Conservation (phyloP, 1,140 invertebrate species). For the Zeugodacus cucurbitae region DNA sequence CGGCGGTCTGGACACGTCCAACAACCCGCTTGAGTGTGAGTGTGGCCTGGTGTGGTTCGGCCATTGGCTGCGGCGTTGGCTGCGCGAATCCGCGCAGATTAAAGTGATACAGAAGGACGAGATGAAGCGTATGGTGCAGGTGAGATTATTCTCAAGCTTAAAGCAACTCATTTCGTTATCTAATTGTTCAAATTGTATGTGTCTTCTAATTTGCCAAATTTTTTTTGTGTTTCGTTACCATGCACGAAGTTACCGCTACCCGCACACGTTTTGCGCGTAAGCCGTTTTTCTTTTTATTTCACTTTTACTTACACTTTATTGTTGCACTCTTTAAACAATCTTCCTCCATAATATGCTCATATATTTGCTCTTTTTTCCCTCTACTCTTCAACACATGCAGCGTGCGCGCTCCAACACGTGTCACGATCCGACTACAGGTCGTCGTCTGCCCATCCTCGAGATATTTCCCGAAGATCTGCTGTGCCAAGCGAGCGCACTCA, state of each 20-base stretch:
- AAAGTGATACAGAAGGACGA: conserved; percentile 66
- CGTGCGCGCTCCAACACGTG: conserved; percentile 72
- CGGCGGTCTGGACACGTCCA: conserved; percentile 85
- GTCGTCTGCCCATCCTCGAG: conserved; percentile 74
- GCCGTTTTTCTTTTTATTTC: conserved; percentile 48
- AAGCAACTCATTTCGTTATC: background rate
- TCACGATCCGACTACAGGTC: conserved; percentile 71
- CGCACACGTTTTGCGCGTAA: conserved; percentile 62
- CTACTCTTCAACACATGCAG: conserved; percentile 44
- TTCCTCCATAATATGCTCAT: background rate
- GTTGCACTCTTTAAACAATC: background rate
- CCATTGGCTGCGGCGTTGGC: conserved; percentile 87
- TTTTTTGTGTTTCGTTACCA: conserved; percentile 47
- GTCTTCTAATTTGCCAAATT: background rate
- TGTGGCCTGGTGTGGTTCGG: conserved; percentile 90
- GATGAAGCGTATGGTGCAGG: conserved; percentile 64
- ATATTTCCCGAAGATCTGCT: conserved; percentile 79
- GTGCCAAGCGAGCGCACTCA: conserved; percentile 80
- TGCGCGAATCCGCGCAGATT: conserved; percentile 75
- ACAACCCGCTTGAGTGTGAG: conserved; percentile 87
- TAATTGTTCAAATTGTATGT: background rate
- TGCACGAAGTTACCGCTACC: conserved; percentile 57
- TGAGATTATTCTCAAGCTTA: conserved; percentile 44
- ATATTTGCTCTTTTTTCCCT: conserved; percentile 21
- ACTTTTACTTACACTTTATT: conserved; percentile 21